Conservation (phyloP, 1,140 invertebrate genomes). For the Drosophila watanabei region DNA sequence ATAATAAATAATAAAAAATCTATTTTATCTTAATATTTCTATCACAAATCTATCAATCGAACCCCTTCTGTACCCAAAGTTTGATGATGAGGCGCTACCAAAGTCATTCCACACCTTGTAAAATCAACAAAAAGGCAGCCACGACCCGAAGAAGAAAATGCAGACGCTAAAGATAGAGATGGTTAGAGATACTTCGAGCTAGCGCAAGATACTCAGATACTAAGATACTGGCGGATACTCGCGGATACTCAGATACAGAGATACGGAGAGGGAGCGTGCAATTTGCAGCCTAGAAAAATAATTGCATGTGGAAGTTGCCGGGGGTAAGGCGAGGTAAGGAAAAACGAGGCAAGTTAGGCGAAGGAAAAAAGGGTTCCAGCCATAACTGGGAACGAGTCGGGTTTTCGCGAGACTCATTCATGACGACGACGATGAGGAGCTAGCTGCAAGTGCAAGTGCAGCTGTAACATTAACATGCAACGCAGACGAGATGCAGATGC, state of each 20-base stretch:
- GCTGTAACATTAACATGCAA: slow-evolving; percentile 83
- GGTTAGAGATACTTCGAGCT: slow-evolving; percentile 19
- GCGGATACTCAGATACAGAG: slow-evolving; percentile 27
- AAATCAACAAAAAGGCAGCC: slow-evolving; percentile 79
- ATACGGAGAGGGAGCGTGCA: slow-evolving; percentile 59
- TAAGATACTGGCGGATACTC: slow-evolving; percentile 17
- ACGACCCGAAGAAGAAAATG: slow-evolving; percentile 42
- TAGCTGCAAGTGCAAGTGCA: slow-evolving; percentile 79
- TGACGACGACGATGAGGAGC: slow-evolving; percentile 60
- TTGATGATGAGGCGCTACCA: slow-evolving; percentile 79
- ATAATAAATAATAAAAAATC: not conserved
- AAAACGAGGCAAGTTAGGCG: slow-evolving; percentile 1
- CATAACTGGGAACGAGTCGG: slow-evolving; percentile 39
- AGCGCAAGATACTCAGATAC: slow-evolving; percentile 20
- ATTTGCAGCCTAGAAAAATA: slow-evolving; percentile 83
- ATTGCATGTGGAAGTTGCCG: slow-evolving; percentile 68
- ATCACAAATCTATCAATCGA: slow-evolving; percentile 3
- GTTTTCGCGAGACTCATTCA: slow-evolving; percentile 69
- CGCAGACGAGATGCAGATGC: slow-evolving; percentile 78
- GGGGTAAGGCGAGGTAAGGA: slow-evolving; percentile 11
- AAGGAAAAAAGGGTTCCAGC: slow-evolving; percentile 20
- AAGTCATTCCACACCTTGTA: slow-evolving; percentile 84
- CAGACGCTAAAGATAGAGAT: slow-evolving; percentile 30
- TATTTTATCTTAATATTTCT: not conserved
- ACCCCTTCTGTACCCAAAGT: slow-evolving; percentile 45